phyloP scores from a whole-genome alignment of 2,888 invertebrate species.

The Thymelicus sylvestris region DNA sequence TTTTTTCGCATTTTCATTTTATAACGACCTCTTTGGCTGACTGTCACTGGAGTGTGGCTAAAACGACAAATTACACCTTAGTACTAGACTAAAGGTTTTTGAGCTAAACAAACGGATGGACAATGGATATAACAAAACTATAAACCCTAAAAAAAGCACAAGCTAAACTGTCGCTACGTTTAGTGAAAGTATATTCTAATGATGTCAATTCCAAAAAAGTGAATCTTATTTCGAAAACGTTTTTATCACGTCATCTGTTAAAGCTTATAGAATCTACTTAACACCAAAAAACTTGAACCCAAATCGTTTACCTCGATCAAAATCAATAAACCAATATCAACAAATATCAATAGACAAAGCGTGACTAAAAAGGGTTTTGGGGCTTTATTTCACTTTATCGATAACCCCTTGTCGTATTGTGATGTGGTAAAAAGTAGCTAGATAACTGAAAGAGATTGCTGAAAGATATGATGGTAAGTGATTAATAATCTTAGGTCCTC shows the following conservation, averaged over 20 bases:
- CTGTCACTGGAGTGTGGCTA: too few species aligned
- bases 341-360: conserved; percentile 64
- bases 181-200: background rate
- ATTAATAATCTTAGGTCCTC: too few species aligned
- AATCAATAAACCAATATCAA: conserved; percentile 43
- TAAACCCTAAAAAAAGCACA: background rate
- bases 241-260: conserved; percentile 19
- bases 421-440: background rate
- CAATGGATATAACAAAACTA: too few species aligned
- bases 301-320: conserved; percentile 33
- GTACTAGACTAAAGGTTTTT: too few species aligned
- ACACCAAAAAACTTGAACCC: conserved; percentile 20
- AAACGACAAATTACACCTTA: too few species aligned
- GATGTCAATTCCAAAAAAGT: background rate
- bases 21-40: too few species aligned
- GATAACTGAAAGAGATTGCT: too few species aligned
- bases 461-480: too few species aligned
- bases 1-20: too few species aligned
- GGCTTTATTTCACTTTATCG: conserved; percentile 9
- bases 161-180: background rate
- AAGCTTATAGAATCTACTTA: conserved; percentile 12
- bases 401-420: background rate
- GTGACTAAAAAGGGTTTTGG: conserved; percentile 52
- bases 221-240: background rate
- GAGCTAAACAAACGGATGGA: too few species aligned